Base-by-base conservation (phyloP, 2,797 vertebrate genomes). In the Girardinus metallicus region DNA sequence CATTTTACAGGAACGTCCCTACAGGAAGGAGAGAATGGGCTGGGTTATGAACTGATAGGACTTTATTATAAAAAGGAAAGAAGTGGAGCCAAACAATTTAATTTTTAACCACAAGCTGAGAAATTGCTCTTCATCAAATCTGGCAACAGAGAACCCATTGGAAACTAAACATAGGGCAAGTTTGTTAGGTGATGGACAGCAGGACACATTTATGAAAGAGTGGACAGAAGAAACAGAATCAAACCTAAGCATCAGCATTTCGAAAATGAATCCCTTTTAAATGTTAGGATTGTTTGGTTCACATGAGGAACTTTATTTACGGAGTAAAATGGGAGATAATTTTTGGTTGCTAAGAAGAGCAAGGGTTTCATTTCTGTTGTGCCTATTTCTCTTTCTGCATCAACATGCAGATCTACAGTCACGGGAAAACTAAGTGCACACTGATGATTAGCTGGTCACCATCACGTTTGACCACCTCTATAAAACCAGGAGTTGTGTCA, bases 311-410 rank as follows among this genome's bases (percentile, higher is more conserved):
- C 13, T 31, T 62, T 62, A 62, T 62, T 18, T 62, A 12, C 21
- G 18, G 44, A 23, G 39, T 44, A 76, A 62, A 76, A 43, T 44
- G 39, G 39, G 8, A 21, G 26, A 18, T 21, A 2, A 34, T 29
- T 3, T 46, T 9, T 49, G 18, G 11, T 21, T 21, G 16, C 41
- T 43, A 26, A 53, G 21, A 26, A 53, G 31, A 26, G 26, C 34
- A 11, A 60, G n/a, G 10, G 15, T 44, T 34, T 73, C 31, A 73
- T 4, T 34, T 21, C 15, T 6, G n/a, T 15, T 23, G 51, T 53
- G 21, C 8, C 21, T 53, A 23, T 26, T 53, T 53, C 11, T 57
- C 26, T 55, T 55, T 55, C 7, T 83, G 26, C 84, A 82, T 85
- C 76, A 71, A 44, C n/a, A 76, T 73, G 55, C 71, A 73, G 55